Evolutionary conservation across 2,113 vertebrate species (phyloP).

Genomic region (Crotophaga sulcirostris): DNA sequence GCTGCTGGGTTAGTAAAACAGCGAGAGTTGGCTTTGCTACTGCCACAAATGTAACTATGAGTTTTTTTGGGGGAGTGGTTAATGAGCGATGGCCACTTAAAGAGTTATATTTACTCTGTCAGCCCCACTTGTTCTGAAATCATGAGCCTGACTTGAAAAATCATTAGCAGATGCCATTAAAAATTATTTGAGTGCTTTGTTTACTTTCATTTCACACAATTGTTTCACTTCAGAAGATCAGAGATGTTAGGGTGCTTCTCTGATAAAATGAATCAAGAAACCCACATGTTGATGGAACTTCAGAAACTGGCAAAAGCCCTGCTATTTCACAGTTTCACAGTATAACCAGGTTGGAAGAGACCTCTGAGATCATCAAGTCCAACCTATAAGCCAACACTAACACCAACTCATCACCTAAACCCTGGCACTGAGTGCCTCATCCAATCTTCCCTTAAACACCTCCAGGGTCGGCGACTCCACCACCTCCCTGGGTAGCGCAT

Average conservation of each 20-base stretch:
- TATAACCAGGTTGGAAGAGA: no score
- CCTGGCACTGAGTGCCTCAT: no score
- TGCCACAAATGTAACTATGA: background rate
- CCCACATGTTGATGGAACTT: background rate
- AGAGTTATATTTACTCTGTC: background rate
- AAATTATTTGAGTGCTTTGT: background rate
- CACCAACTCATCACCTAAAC: no score
- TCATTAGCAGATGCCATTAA: background rate
- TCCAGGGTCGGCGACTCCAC: no score
- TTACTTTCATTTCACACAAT: background rate
- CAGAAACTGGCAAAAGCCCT: background rate
- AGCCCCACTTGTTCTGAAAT: background rate
- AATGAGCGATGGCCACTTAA: background rate
- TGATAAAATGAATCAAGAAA: background rate
- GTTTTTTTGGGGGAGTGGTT: background rate
- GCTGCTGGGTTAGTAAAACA: background rate
- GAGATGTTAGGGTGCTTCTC: background rate
- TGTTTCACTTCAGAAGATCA: background rate
- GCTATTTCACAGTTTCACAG: no score
- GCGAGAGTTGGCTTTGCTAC: background rate
- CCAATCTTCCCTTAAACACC: no score
- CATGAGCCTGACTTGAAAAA: background rate
- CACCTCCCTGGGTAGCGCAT: no score
- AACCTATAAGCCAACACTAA: no score
- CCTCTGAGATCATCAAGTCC: no score